Evolutionary conservation across 2,888 invertebrate species (phyloP), one percentile per base, ranked within the genome.

Genomic region (Anorthoa munda): DNA sequence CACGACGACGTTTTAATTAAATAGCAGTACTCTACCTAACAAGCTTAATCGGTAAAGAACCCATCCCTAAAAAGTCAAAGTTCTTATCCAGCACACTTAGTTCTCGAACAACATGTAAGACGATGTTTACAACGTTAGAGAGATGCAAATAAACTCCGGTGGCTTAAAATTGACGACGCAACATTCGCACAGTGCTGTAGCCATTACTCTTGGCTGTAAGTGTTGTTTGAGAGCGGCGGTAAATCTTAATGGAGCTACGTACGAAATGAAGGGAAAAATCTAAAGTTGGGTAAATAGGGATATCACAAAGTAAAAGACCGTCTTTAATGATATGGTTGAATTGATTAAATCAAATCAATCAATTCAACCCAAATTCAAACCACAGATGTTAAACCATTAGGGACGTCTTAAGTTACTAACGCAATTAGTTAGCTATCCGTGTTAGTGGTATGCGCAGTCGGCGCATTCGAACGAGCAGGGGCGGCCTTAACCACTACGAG

Each of bases 141-240:
- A 86, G 88, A 87, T 86, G 90, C 91, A 92, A 92, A 92, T 92
- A 92, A 89, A 90, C 86, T 86, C 75, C 66, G 84, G 75, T 80
- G 83, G 85, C 83, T 86, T 86, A 86, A 87, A 91, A 91, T 89
- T 89, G 89, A 88, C 88, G 90, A 84, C 78, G 77, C 75, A 83
- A 82, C 84, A 83, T 79, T 83, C 76, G 55, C 77, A 74, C 50
- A 66, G 77, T 74, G 69, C 72, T 85, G 86, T 63, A 60, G 58
- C 66, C 71, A 86, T 83, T 79, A 87, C 53, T 85, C 80, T 82
- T 77, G 61, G 70, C 45, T 76, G 74, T 86, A 82, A 82, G 56
- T 82, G 78, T 84, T 79, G 79, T 72, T 71, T 72, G 31, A 73
- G 31, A 71, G 70, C 15, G 59, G 26, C 64, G 65, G 73, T 82